These are phyloP conservation scores for Chloropsis cyanopogon DNA, from an alignment of 2,113 vertebrate species.

Conservation along the genomic window DNA sequence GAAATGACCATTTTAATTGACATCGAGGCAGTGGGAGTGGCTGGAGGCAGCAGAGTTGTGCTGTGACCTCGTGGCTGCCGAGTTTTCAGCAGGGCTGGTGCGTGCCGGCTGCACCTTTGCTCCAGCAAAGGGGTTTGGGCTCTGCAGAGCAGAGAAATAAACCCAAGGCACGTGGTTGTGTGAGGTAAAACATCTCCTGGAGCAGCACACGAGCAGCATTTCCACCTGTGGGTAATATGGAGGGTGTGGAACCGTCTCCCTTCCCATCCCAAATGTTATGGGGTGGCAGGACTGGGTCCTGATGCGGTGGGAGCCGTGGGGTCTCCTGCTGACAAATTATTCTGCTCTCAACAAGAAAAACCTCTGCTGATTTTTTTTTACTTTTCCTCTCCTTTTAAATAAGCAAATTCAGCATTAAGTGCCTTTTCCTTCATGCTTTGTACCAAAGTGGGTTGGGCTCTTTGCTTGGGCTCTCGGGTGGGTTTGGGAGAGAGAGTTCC, in stretches of 20 bases:
- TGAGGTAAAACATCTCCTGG: background rate
- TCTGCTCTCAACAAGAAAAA: background rate
- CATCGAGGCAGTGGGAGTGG: background rate
- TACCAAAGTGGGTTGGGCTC: background rate
- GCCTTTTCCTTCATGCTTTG: background rate
- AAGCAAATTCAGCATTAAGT: background rate
- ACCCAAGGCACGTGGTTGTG: background rate
- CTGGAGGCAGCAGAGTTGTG: background rate
- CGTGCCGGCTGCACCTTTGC: background rate
- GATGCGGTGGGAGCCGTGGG: fast-evolving
- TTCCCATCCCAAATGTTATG: fast-evolving
- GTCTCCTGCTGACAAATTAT: background rate
- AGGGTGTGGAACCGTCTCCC: background rate
- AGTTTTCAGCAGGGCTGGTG: background rate
- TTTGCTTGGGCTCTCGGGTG: background rate
- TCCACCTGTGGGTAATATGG: background rate
- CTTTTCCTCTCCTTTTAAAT: background rate
- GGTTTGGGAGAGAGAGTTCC: background rate
- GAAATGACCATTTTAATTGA: background rate
- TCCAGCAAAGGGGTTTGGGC: background rate
- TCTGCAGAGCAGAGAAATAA: background rate
- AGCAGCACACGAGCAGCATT: background rate
- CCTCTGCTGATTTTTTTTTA: background rate
- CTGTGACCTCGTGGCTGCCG: background rate
- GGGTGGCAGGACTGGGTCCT: background rate